A percentile compares a stretch with the other conserved stretches of the same genome.
Evolutionary conservation across 2,113 vertebrate genomes (phyloP).

Genomic region (Pituophis catenifer): DNA sequence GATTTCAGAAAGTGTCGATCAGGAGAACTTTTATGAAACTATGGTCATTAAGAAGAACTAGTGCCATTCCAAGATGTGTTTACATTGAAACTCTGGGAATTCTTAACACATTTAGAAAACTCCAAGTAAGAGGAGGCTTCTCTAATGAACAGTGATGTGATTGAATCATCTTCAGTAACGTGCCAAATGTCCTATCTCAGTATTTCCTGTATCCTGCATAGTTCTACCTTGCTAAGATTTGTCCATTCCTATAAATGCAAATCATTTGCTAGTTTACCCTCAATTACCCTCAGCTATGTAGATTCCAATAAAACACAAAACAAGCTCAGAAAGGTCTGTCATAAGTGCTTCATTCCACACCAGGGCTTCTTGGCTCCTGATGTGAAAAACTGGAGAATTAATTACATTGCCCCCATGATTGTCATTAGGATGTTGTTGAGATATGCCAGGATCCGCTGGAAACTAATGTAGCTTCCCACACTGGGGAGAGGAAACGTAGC

Average conservation of each 20-base stretch:
- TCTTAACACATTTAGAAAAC: not conserved
- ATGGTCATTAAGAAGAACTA: not conserved
- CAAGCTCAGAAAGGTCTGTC: constrained; percentile 53
- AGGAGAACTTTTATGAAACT: not conserved
- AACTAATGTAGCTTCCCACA: constrained; percentile 57
- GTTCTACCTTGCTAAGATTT: constrained; percentile 48
- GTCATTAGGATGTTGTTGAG: constrained; percentile 47
- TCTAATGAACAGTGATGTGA: not conserved
- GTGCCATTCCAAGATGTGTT: not conserved
- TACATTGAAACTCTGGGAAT: not conserved
- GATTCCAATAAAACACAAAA: constrained; percentile 57
- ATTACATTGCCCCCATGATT: constrained; percentile 41
- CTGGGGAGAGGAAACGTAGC: constrained; percentile 52
- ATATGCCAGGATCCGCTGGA: constrained; percentile 48
- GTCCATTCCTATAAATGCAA: constrained; percentile 46
- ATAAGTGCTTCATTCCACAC: constrained; percentile 49
- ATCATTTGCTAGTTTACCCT: constrained; percentile 56
- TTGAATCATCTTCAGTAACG: not conserved
- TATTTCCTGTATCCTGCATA: not conserved
- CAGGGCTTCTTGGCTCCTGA: constrained; percentile 24
- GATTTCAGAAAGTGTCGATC: not conserved
- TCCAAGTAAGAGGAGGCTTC: not conserved
- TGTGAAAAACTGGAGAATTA: constrained; percentile 43
- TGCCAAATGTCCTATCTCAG: not conserved
- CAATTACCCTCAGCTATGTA: constrained; percentile 57